A percentile compares a stretch with the other conserved stretches of the same genome.
These are phyloP conservation scores for Lasioglossum malachurum DNA, from an alignment of 2,888 invertebrate species.

Conservation along the genomic window DNA sequence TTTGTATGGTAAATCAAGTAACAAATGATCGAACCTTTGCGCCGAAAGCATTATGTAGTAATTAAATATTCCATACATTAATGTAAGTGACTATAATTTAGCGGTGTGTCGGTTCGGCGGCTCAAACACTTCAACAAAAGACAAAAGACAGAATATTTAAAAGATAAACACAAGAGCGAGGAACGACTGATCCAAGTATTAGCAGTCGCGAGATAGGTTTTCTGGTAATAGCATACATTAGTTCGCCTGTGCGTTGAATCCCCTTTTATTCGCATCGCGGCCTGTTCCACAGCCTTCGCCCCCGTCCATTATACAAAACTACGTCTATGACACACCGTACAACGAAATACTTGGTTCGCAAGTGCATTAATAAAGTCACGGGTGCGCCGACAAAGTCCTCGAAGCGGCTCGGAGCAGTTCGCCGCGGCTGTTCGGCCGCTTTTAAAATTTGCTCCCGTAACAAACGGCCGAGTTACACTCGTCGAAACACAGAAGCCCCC, in stretches of 20 bases:
- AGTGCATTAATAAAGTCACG: not conserved
- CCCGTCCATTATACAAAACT: not conserved
- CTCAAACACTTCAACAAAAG: too few relatives aligned
- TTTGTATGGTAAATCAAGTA: too few relatives aligned
- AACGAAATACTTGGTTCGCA: not conserved
- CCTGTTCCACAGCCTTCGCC: not conserved
- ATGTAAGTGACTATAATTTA: too few relatives aligned
- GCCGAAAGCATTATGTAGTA: too few relatives aligned
- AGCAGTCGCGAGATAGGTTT: not conserved
- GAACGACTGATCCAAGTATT: not conserved
- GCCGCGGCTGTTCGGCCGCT: not conserved
- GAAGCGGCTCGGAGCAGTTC: not conserved
- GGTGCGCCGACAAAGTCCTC: not conserved
- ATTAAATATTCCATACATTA: too few relatives aligned
- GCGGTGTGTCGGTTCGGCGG: too few relatives aligned
- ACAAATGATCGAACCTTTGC: too few relatives aligned
- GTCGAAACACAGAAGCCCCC: not conserved
- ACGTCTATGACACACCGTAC: too few relatives aligned
- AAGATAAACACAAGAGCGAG: too few relatives aligned
- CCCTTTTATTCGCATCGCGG: not conserved
- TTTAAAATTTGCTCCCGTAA: slow-evolving; percentile 10
- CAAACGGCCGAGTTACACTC: slow-evolving; percentile 1
- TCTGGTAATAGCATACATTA: not conserved
- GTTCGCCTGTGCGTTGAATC: not conserved
- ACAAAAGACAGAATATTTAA: too few relatives aligned